Evolutionary conservation across 2,113 vertebrate species (phyloP), one percentile per base, ranked within the genome.

Genomic region (Phoxinus phoxinus): DNA sequence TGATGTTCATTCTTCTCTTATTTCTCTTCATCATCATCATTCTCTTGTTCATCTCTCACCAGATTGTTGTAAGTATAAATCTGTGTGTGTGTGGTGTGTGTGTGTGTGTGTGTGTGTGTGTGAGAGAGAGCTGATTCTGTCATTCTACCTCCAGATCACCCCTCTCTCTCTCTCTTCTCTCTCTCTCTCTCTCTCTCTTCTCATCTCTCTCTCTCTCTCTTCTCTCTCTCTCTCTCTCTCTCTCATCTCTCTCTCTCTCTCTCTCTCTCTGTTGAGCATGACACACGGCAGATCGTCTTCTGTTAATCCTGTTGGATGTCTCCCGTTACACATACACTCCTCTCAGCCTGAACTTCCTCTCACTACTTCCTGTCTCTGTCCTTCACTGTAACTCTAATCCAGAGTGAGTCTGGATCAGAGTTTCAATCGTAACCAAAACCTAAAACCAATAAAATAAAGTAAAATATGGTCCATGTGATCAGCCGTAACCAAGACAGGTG

Each of bases 11-110:
- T 78, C 75, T 32, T 76, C 73, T 35, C 75, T 77, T 32, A n/a
- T 77, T 56, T 77, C 23, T 59, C 35, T 56, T 78, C 48, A 56
- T 58, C 76, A 78, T 59, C 53, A 59, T 2, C 53, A 56, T 56
- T 53, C 51, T 53, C 51, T 53, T 17, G 17, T 78, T 88, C 77
- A 79, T 71, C 86, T 63, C 37, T 84, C 53, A 41, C 13, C 82
- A 92, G 93, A 93, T 92, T 32, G 89, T 93, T 88, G 35, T 77
- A 51, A 72, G 69, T 79, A 84, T 80, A 85, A 63, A 41, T 41
- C 80, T 37, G 63, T 74, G 86, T 78, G 48, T 56, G 81, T 13
- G 12, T 46, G 11, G 44, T 8, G 10, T 46, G 10, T 0, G 2
- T 17, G 48, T 17, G 15, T 53, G 6, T 19, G 2, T 4, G 48